These are phyloP conservation scores for Syngnathus acus DNA, from an alignment of 2,797 vertebrate species.

Conservation along the genomic window DNA sequence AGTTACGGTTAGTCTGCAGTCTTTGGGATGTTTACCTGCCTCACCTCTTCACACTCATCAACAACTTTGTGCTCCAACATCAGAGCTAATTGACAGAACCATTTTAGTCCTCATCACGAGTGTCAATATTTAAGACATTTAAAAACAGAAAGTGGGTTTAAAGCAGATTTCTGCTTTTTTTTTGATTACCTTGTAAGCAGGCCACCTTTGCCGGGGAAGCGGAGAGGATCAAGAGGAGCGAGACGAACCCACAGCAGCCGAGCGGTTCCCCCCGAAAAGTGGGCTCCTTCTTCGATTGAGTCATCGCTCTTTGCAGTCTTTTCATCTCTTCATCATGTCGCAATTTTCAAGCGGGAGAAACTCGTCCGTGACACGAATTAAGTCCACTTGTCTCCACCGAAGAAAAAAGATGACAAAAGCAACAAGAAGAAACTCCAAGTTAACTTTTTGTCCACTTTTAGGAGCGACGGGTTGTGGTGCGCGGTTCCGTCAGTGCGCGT, in stretches of 20 bases:
- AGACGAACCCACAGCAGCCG: background rate
- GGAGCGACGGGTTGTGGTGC: background rate
- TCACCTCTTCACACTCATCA: background rate
- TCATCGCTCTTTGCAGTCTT: background rate
- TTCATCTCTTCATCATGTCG: slow-evolving; percentile 1
- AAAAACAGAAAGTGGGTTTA: background rate
- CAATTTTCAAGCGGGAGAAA: background rate
- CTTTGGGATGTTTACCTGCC: background rate
- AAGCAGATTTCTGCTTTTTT: no score
- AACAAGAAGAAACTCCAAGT: background rate
- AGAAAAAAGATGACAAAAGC: background rate
- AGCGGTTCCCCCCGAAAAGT: background rate
- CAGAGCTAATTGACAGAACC: no score
- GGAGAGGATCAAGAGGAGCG: background rate
- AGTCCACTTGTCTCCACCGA: background rate
- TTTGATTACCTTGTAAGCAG: background rate
- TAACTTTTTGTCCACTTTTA: background rate
- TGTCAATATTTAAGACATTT: background rate
- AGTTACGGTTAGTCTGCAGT: no score
- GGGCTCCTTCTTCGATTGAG: background rate
- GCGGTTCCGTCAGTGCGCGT: background rate
- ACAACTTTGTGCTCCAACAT: background rate
- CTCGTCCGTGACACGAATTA: background rate
- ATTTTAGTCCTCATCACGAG: background rate
- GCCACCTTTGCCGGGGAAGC: background rate